These are phyloP conservation scores for Cyphotilapia sp. DNA, from an alignment of 2,113 vertebrate species.

Conservation along the genomic window DNA sequence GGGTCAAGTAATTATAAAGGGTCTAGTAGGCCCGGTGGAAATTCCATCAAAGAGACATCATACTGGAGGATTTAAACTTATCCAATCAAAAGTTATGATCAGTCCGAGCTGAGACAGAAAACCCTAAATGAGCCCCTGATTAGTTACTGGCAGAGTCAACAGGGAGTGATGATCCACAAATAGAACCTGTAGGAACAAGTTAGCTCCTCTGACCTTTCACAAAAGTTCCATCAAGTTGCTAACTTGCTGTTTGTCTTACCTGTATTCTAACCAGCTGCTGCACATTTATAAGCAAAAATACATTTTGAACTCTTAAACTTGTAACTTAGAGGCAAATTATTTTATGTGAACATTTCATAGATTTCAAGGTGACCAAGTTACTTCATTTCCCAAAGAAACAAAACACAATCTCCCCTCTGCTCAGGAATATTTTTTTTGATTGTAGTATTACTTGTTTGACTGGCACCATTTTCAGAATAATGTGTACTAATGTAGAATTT, in stretches of 20 bases:
- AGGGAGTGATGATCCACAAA: conserved; percentile 44
- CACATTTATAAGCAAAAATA: not conserved
- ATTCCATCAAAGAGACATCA: conserved; percentile 43
- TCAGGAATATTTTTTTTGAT: not conserved
- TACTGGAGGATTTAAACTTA: conserved; percentile 23
- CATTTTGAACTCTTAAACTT: not conserved
- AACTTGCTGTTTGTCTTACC: not conserved
- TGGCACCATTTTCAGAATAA: not conserved
- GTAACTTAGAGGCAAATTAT: accelerated
- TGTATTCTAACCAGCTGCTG: not conserved
- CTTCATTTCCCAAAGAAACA: not conserved
- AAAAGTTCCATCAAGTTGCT: not conserved
- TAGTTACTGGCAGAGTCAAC: conserved; percentile 32
- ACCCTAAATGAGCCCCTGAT: conserved; percentile 40
- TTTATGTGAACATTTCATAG: not conserved
- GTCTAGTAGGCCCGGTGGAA: conserved; percentile 6
- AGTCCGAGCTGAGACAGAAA: conserved; percentile 16
- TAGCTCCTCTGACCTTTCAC: conserved; percentile 31
- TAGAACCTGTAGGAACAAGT: conserved; percentile 44
- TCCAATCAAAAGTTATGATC: conserved; percentile 41
- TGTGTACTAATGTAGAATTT: not conserved
- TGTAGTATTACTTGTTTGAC: not conserved
- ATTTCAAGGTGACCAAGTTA: not conserved
- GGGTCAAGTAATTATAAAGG: conserved; percentile 26
- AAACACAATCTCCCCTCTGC: not conserved